Evolutionary conservation across 2,888 invertebrate species (phyloP).

Genomic region (Oxyteleia sp.): DNA sequence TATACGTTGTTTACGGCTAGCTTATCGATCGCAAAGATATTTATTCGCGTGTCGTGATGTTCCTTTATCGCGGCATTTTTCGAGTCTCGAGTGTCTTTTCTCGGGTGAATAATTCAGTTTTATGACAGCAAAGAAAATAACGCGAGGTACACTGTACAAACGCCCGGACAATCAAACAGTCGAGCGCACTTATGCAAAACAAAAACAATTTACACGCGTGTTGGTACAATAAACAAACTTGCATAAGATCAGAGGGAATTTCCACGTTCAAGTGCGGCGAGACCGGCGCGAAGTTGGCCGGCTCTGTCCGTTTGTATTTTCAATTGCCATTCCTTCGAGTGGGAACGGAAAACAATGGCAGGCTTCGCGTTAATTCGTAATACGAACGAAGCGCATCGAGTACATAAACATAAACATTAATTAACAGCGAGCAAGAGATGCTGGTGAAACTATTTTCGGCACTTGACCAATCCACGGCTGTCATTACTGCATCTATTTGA

Average conservation of each 20-base stretch:
- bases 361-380: slow-evolving; percentile 38
- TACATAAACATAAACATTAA: slow-evolving; percentile 55
- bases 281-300: slow-evolving; percentile 46
- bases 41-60: neutral
- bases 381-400: slow-evolving; percentile 19
- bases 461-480: slow-evolving; percentile 33
- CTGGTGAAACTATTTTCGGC: slow-evolving; percentile 4
- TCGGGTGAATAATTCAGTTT: slow-evolving; percentile 1
- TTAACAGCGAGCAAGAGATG: slow-evolving; percentile 45
- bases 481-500: slow-evolving; percentile 53
- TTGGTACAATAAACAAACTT: slow-evolving; percentile 43
- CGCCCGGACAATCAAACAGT: slow-evolving; percentile 51
- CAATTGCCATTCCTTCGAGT: slow-evolving; percentile 68
- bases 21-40: slow-evolving; percentile 24
- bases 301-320: slow-evolving; percentile 60
- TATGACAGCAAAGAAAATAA: slow-evolving; percentile 12
- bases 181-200: slow-evolving; percentile 45
- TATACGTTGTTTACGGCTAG: slow-evolving; percentile 18
- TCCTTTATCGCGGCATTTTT: neutral
- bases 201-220: slow-evolving; percentile 52
- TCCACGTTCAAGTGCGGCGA: slow-evolving; percentile 33
- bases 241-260: slow-evolving; percentile 58
- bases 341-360: slow-evolving; percentile 59
- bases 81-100: slow-evolving; percentile 20
- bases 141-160: slow-evolving; percentile 19